A percentile compares a stretch with the other conserved stretches of the same genome.
Conservation (phyloP, 2,797 vertebrate species). For the Gymnothorax javanicus region DNA sequence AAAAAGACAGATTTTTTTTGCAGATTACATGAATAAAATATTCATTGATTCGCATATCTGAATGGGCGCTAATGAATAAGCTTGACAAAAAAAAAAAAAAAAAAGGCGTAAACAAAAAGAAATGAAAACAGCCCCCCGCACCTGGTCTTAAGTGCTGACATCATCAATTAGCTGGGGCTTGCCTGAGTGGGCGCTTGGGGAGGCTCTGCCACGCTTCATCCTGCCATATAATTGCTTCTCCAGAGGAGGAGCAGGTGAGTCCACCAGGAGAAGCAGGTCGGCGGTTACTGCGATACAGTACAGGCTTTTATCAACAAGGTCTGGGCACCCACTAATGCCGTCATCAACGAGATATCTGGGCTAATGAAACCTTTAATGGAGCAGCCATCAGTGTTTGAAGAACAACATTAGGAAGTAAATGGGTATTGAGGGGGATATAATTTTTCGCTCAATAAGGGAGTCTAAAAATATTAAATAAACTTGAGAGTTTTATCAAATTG, state of each 20-base stretch:
- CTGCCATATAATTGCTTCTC: constrained; percentile 80
- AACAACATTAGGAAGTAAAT: constrained; percentile 43
- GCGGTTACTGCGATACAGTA: constrained; percentile 63
- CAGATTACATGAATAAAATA: constrained; percentile 75
- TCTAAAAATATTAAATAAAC: constrained; percentile 39
- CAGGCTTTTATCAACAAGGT: constrained; percentile 59
- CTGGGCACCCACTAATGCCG: constrained; percentile 66
- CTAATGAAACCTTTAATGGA: constrained; percentile 69
- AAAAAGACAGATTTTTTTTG: background rate
- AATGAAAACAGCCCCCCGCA: constrained; percentile 54
- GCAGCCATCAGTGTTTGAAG: constrained; percentile 47
- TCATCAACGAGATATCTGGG: constrained; percentile 58
- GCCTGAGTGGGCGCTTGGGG: constrained; percentile 62
- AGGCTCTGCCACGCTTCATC: constrained; percentile 54
- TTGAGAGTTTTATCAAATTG: constrained; percentile 38
- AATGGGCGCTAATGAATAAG: background rate
- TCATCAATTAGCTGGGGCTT: constrained; percentile 71
- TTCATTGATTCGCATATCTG: constrained; percentile 70
- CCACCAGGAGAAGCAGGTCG: constrained; percentile 64
- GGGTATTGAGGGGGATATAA: constrained; percentile 14
- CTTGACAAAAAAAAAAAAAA: background rate
- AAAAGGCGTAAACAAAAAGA: constrained; percentile 51
- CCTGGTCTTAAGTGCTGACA: constrained; percentile 67
- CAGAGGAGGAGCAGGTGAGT: constrained; percentile 71
- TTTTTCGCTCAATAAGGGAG: constrained; percentile 38